Percentiles rank a stretch among this genome's conserved stretches.
phyloP scores from a whole-genome alignment of 2,888 invertebrate species.

The Hofmannophila pseudospretella region DNA sequence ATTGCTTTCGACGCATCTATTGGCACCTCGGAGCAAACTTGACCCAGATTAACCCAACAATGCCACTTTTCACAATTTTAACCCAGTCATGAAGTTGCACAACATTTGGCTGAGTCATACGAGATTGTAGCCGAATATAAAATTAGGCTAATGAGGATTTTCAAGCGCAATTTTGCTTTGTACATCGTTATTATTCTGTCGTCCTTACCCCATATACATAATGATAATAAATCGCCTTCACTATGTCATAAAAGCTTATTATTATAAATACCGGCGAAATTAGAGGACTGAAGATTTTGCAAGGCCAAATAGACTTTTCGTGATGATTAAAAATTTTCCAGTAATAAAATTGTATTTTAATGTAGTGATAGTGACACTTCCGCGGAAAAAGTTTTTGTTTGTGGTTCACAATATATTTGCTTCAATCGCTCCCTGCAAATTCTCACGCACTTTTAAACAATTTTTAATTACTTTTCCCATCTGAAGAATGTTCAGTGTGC shows the following conservation, averaged over 20 bases:
- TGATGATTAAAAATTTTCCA: background rate
- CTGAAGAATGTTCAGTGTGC: too few relatives aligned
- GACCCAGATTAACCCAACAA: conserved; percentile 52
- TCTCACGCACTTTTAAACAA: too few relatives aligned
- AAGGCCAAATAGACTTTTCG: background rate
- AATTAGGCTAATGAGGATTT: conserved; percentile 39
- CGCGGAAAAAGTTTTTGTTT: too few relatives aligned
- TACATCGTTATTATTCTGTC: conserved; percentile 19
- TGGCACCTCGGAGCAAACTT: conserved; percentile 40
- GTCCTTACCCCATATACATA: conserved; percentile 22
- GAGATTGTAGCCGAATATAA: conserved; percentile 28
- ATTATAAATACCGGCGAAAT: conserved; percentile 2
- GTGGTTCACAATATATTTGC: too few relatives aligned
- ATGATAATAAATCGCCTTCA: conserved; percentile 4
- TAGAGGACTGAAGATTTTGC: background rate
- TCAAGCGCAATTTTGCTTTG: conserved; percentile 19
- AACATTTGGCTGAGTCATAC: conserved; percentile 41
- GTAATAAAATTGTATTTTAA: too few relatives aligned
- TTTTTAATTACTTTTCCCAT: too few relatives aligned
- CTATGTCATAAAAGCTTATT: conserved; percentile 6
- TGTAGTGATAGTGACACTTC: too few relatives aligned
- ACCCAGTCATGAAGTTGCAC: conserved; percentile 58
- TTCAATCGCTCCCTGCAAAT: too few relatives aligned
- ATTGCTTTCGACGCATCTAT: conserved; percentile 10
- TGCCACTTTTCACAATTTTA: conserved; percentile 29